These are phyloP conservation scores for Mycalesis mineus DNA, from an alignment of 2,888 invertebrate genomes.

Conservation along the genomic window DNA sequence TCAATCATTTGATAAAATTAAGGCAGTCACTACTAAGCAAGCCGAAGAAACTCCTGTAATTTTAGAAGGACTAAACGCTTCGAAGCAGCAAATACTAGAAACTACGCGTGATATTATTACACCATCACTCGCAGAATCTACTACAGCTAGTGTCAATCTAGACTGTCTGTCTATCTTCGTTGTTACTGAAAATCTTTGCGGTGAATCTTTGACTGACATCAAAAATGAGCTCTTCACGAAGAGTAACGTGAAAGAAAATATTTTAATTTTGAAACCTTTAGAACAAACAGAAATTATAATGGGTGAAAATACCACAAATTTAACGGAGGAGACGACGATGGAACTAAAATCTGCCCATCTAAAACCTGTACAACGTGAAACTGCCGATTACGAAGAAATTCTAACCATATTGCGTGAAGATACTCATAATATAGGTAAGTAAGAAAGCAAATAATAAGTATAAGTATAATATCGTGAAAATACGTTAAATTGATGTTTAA, in stretches of 20 bases:
- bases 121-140: conserved; percentile 36
- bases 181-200: conserved; percentile 48
- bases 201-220: conserved; percentile 67
- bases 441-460: background rate
- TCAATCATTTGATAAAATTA: conserved; percentile 31
- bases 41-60: conserved; percentile 44
- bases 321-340: conserved; percentile 14
- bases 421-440: conserved; percentile 52
- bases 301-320: conserved; percentile 43
- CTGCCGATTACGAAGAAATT: conserved; percentile 20
- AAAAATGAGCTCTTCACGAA: conserved; percentile 47
- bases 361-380: conserved; percentile 41
- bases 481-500: background rate
- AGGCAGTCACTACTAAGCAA: conserved; percentile 37
- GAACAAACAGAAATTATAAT: conserved; percentile 51
- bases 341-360: conserved; percentile 38
- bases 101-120: conserved; percentile 39
- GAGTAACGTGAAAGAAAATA: conserved; percentile 56
- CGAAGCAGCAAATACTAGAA: conserved; percentile 47
- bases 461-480: background rate
- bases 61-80: conserved; percentile 44
- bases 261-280: conserved; percentile 48
- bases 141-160: conserved; percentile 43
- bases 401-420: conserved; percentile 39
- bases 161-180: conserved; percentile 49